These are phyloP conservation scores for Parelbella ahira DNA, from an alignment of 2,888 invertebrate genomes.

Conservation along the genomic window DNA sequence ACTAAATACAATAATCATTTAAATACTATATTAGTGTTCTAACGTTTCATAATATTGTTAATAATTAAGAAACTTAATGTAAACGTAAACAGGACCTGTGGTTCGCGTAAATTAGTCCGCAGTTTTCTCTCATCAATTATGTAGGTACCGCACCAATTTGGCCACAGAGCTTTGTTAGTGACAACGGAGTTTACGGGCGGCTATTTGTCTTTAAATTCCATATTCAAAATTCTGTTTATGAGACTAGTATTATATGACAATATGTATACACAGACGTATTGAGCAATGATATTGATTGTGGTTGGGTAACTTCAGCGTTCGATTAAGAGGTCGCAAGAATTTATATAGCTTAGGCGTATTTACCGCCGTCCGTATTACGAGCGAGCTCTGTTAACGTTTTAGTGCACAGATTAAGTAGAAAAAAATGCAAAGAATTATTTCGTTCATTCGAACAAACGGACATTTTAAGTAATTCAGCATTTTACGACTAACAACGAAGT, in stretches of 20 bases:
- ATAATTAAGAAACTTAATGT: too few species aligned
- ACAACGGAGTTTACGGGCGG: slow-evolving; percentile 41
- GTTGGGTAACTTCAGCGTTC: background rate
- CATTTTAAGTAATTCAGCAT: slow-evolving; percentile 14
- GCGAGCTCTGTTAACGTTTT: slow-evolving; percentile 8
- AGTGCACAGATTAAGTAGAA: slow-evolving; percentile 2
- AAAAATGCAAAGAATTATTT: slow-evolving; percentile 7
- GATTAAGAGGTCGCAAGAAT: slow-evolving; percentile 5
- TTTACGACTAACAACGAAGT: slow-evolving; percentile 8
- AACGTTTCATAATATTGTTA: too few species aligned
- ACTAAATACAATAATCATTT: too few species aligned
- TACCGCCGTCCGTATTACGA: background rate
- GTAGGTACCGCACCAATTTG: slow-evolving; percentile 51
- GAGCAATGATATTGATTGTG: background rate
- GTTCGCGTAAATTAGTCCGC: too few species aligned
- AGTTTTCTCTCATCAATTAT: slow-evolving; percentile 56
- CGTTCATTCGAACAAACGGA: slow-evolving; percentile 6
- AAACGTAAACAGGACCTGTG: slow-evolving; percentile 61
- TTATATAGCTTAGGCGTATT: slow-evolving; percentile 5
- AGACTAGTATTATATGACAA: too few species aligned
- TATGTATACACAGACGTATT: too few species aligned
- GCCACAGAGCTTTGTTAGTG: slow-evolving; percentile 46
- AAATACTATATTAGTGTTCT: too few species aligned
- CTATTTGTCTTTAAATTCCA: slow-evolving; percentile 43
- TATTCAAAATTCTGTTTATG: slow-evolving; percentile 28